Evolutionary conservation across 92 coral and sea anemone species (phyloP), one percentile per base, ranked within the genome.

Genomic region (Diadumene lineata): DNA sequence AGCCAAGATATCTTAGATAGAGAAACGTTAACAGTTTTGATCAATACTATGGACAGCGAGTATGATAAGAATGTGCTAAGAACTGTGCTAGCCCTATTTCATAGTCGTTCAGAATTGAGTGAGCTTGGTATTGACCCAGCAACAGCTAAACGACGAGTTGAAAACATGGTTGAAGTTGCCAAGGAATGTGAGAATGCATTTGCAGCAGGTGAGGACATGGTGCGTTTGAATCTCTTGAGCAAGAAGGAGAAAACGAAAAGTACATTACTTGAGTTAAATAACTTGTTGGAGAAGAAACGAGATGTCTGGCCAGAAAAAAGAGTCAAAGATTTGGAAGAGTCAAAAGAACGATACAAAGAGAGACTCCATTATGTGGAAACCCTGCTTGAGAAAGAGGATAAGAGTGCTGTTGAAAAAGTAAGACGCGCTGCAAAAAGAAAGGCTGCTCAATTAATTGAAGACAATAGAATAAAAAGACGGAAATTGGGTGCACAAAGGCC

Each of bases 291-390:
- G 6, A 85, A 58, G 53, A 80, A 85, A 58, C 33, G 72, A 44
- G 76, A 46, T 34, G 75, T 79, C 3, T 82, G 78, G 87, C 83
- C 79, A 61, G 77, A 68, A 27, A 77, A 84, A 61, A 70, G 79
- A 70, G 80, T 84, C 27, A 34, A n/a, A n/a, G n/a, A n/a, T n/a
- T n/a, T n/a, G n/a, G n/a, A 86, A 77, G 87, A 86, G 65, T 60
- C 75, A 23, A 70, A 28, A 69, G 79, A 81, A 56, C 29, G 23
- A 22, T 33, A 43, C 67, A 25, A 75, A 76, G 84, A 86, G 38
- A 81, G 56, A 72, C 86, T 85, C 50, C 23, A 55, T 33, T 56
- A 65, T 22, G 34, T 66, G 19, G 46, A 70, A 76, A 69, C 18
- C 57, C 74, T 81, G 0, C 56, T 77, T 15, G 62, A 69, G 60